Percentiles rank a stretch among this genome's conserved stretches.
phyloP scores from a whole-genome alignment of 2,113 vertebrate species.

The Sigmodon hispidus region DNA sequence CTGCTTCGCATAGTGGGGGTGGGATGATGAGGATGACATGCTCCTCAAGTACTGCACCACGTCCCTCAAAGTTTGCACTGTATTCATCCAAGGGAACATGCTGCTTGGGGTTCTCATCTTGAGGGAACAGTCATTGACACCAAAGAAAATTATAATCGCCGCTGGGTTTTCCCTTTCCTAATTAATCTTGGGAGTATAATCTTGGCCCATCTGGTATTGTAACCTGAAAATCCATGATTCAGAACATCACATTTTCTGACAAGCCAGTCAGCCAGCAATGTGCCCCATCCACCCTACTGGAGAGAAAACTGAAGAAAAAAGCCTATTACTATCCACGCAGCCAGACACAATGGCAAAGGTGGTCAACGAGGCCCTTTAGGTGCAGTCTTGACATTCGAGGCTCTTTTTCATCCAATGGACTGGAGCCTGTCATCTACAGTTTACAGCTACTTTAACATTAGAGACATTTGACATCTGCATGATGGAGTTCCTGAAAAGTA shows the following conservation, averaged over 20 bases:
- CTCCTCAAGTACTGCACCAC: conserved; percentile 88
- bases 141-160: conserved; percentile 94
- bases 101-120: conserved; percentile 93
- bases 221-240: conserved; percentile 95
- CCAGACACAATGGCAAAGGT: neutral
- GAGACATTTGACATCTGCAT: neutral
- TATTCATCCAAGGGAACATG: conserved; percentile 94
- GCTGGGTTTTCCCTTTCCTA: conserved; percentile 78
- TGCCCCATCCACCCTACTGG: conserved; percentile 92
- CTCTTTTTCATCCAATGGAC: neutral
- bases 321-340: neutral
- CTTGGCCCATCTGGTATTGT: conserved; percentile 95
- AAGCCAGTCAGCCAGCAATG: conserved; percentile 89
- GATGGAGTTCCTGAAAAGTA: too few species aligned
- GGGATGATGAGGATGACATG: conserved; percentile 93
- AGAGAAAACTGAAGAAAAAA: conserved; percentile 90
- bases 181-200: conserved; percentile 91
- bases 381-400: neutral
- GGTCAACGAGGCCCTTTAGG: neutral
- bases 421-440: neutral
- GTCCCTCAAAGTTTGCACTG: conserved; percentile 87
- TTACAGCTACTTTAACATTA: neutral
- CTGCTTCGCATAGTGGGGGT: conserved; percentile 90
- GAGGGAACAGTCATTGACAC: conserved; percentile 93
- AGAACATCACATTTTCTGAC: conserved; percentile 95